Base-by-base conservation (phyloP, 2,888 invertebrate species). In the Lasioglossum marginatum region DNA sequence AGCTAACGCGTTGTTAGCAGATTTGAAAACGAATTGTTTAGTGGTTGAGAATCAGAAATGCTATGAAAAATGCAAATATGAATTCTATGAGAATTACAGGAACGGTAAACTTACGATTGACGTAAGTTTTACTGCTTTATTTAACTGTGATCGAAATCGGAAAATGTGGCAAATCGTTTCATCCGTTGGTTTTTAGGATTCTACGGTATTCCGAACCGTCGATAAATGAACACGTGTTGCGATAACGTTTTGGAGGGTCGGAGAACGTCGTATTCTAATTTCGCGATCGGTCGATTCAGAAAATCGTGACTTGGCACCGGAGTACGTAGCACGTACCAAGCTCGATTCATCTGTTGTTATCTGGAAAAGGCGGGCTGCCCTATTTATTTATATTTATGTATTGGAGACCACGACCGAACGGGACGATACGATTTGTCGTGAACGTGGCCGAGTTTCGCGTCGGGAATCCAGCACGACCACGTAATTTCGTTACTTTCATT, bases 301-400 rank as follows among this genome's bases (percentile, higher is more conserved):
- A 79, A 78, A 75, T 23, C 52, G 63, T 57, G 78, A 66, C 57
- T 85, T 85, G 84, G 84, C 84, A 85, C 52, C 8, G 63, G 34
- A 14, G 31, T 4, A 31, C 37, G 52, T 80, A 74, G 75, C 84
- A 79, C 48, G 68, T 75, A 52, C 52, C 68, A 43, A 27, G 74
- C 40, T 48, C 57, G 77, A 80, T 86, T 86, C 84, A 84, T 80
- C 70, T 66, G 66, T 40, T 66, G 77, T 77, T 84, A 84, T 86
- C 77, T 77, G 71, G 75, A 86, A 80, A 57, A 83, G 70, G n/a
- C 57, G 52, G 70, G 40, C 37, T 73, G 85, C 12, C 77, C 84
- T 78, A 74, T 77, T 84, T 86, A 84, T 84, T 84, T 78, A 80
- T 84, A 86, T 86, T 84, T 86, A 83, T 84, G 78, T 70, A 78